Conservation (phyloP, 2,888 invertebrate species). For the Macrophya alboannulata region DNA sequence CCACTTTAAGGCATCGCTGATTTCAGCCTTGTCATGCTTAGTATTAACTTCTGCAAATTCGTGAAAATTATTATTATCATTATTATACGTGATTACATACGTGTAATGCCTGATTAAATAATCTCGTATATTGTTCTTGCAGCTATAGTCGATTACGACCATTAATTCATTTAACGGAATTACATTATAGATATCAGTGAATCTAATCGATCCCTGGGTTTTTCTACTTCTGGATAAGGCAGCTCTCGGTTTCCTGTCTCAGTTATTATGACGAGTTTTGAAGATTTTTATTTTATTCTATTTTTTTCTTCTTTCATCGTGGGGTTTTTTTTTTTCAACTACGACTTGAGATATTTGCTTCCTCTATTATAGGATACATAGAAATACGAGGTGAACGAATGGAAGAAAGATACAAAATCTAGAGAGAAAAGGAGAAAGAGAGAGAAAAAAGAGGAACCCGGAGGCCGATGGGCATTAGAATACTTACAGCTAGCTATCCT, state of each 20-base stretch:
- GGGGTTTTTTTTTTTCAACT: not conserved
- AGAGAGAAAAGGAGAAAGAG: constrained; percentile 37
- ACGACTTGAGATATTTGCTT: not conserved
- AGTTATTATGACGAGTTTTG: not conserved
- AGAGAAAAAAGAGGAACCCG: constrained; percentile 49
- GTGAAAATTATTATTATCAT: not conserved
- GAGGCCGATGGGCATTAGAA: not conserved
- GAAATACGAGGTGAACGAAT: not conserved
- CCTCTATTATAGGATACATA: not conserved
- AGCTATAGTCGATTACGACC: not conserved
- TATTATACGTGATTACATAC: not conserved
- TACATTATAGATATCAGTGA: not conserved
- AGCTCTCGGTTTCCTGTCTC: not conserved
- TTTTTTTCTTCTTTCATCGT: not conserved
- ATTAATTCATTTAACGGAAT: not conserved
- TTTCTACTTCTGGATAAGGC: not conserved
- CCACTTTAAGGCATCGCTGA: not conserved
- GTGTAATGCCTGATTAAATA: not conserved
- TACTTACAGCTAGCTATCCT: not conserved
- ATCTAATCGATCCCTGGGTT: not conserved
- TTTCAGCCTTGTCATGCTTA: not conserved
- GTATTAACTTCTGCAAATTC: not conserved
- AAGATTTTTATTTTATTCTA: no score
- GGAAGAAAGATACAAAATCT: not conserved
- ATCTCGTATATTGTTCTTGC: not conserved